Evolutionary conservation across 2,888 invertebrate genomes (phyloP).

Genomic region (Orthonevra nobilis): DNA sequence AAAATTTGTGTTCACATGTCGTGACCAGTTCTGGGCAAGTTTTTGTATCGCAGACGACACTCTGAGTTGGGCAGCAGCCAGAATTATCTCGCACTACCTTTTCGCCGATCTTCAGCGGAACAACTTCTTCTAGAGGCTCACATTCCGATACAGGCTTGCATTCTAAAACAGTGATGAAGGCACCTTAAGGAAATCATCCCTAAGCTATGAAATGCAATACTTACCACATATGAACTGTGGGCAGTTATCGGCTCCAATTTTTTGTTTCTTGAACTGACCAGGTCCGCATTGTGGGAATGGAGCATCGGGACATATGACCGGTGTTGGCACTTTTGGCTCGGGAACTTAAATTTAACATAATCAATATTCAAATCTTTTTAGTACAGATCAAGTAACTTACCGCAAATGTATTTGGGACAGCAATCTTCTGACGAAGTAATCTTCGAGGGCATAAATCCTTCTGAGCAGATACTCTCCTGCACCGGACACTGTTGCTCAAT

Average conservation of each 20-base stretch:
- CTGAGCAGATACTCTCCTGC: conserved; percentile 83
- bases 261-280: conserved; percentile 86
- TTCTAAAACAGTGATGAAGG: conserved; percentile 81
- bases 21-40: conserved; percentile 83
- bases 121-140: conserved; percentile 80
- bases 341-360: conserved; percentile 82
- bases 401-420: conserved; percentile 86
- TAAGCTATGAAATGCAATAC: conserved; percentile 54
- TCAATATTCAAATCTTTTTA: too few relatives aligned
- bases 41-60: conserved; percentile 83
- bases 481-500: conserved; percentile 83
- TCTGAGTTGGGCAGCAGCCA: conserved; percentile 87
- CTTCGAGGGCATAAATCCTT: conserved; percentile 82
- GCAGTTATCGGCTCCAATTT: conserved; percentile 85
- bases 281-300: conserved; percentile 86
- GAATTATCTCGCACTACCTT: conserved; percentile 82
- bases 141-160: conserved; percentile 88
- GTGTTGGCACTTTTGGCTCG: conserved; percentile 80
- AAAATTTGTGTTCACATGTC: conserved; percentile 81
- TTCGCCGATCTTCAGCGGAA: conserved; percentile 84
- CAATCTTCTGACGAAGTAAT: conserved; percentile 83
- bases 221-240: conserved; percentile 87
- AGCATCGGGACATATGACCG: conserved; percentile 83
- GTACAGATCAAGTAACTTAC: too few relatives aligned
- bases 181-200: conserved; percentile 59